These are phyloP conservation scores for Cheilosia vernalis DNA, from an alignment of 2,888 invertebrate genomes.

Conservation along the genomic window DNA sequence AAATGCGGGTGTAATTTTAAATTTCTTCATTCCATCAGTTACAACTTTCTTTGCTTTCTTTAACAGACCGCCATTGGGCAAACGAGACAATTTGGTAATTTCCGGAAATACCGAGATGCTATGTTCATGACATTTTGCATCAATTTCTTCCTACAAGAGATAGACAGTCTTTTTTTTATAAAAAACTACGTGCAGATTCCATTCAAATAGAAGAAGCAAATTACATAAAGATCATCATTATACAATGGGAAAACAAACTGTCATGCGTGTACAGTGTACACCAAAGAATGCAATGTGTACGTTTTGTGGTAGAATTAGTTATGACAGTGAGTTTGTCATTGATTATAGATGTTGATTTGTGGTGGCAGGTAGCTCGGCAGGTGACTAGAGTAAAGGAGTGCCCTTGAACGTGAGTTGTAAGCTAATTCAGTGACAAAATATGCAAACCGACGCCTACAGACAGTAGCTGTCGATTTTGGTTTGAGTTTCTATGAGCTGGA, in stretches of 20 bases:
- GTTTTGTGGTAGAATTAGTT: conserved; percentile 33
- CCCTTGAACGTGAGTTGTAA: conserved; percentile 70
- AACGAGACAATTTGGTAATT: not conserved
- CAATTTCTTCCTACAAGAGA: not conserved
- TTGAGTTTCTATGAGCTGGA: not conserved
- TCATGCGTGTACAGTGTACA: conserved; percentile 51
- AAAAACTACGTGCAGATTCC: conserved; percentile 33
- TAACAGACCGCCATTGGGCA: not conserved
- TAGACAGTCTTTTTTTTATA: not conserved
- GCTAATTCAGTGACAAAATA: conserved; percentile 57
- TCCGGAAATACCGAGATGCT: not conserved
- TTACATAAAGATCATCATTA: conserved; percentile 9
- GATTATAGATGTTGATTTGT: conserved; percentile 38
- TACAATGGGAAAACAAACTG: conserved; percentile 36
- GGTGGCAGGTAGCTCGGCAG: too few species aligned
- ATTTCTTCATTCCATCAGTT: not conserved
- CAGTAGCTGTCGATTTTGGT: conserved; percentile 11
- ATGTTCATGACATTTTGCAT: conserved; percentile 5
- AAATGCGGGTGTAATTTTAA: conserved; percentile 24
- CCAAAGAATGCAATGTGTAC: conserved; percentile 32
- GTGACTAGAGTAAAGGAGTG: conserved; percentile 44
- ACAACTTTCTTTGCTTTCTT: conserved; percentile 1
- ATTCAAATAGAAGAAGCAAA: conserved; percentile 19
- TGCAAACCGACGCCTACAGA: conserved; percentile 37
- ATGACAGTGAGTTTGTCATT: conserved; percentile 57